A percentile compares a stretch with the other conserved stretches of the same genome.
Evolutionary conservation across 2,113 vertebrate species (phyloP).

Genomic region (Girardinichthys multiradiatus): DNA sequence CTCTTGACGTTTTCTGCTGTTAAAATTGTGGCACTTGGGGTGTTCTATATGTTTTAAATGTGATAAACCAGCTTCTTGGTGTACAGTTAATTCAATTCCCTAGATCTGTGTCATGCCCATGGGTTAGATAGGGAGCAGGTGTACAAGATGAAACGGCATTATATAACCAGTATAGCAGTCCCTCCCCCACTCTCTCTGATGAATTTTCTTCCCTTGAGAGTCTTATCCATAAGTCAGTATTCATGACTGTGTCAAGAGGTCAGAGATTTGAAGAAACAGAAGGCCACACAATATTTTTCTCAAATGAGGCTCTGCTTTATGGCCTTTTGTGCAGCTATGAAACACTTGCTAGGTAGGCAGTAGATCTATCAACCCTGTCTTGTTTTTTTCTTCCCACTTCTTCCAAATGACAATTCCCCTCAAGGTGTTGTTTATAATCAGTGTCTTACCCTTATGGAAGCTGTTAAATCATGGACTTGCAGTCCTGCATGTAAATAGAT

Average conservation of each 20-base stretch:
- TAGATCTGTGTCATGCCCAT: background rate
- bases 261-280: conserved; percentile 62
- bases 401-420: conserved; percentile 55
- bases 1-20: background rate
- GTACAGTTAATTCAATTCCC: background rate
- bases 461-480: conserved; percentile 41
- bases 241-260: conserved; percentile 47
- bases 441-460: conserved; percentile 20
- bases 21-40: background rate
- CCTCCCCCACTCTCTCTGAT: conserved; percentile 48
- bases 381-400: conserved; percentile 19
- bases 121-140: conserved; percentile 36
- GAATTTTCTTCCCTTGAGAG: conserved; percentile 46
- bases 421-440: conserved; percentile 64
- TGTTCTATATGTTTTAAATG: background rate
- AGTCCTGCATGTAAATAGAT: conserved; percentile 17
- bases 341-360: conserved; percentile 53
- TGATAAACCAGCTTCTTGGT: background rate
- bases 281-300: conserved; percentile 38
- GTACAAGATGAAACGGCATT: conserved; percentile 44
- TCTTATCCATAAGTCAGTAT: conserved; percentile 53
- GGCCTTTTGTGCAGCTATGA: conserved; percentile 46
- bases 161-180: conserved; percentile 20
- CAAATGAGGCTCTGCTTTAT: conserved; percentile 57
- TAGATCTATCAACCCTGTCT: conserved; percentile 38